Base-by-base conservation (phyloP, 1,140 invertebrate species). In the Pararge aegeria region DNA sequence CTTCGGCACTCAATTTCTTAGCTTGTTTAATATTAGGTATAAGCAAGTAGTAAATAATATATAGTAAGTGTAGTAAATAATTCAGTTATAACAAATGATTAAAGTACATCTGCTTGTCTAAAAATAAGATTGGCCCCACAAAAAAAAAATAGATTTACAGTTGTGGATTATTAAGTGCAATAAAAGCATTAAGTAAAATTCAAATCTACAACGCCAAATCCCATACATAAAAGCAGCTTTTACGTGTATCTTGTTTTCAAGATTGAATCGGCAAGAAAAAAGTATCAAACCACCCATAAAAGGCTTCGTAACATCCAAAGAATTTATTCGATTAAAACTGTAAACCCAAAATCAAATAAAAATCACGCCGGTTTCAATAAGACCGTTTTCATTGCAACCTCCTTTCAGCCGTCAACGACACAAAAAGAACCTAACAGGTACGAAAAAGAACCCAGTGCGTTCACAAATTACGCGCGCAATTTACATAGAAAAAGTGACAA, bases 401-500 rank as follows among this genome's bases (percentile, higher is more conserved):
- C 67, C 64, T 70, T 73, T 73, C 64, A 67, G 65, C 55, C 53
- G 65, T 68, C 65, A 62, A 42, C 53, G 53, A 49, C 44, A 38
- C 50, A 61, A 61, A 61, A 61, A 61, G 58, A 48, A 52, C 42
- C 24, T 27, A 46, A 20, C 52, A 64, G 54, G 37, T 24, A 46
- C 65, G 52, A 73, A 61, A 70, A 67, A 62, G 64, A 44, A 52
- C 24, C 34, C 4, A 52, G 61, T 29, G 58, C 40, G 48, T 62
- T 68, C 75, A 81, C 78, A 81, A 81, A 81, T 81, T 81, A 78
- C 74, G 60, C 52, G 53, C 74, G 60, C 52, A 53, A 76, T 78
- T 79, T 81, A 81, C 75, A 81, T 81, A 81, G 74, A 80, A 76
- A 77, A 78, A 78, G 72, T 81, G 72, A 77, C 76, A 77, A 69